A percentile compares a stretch with the other conserved stretches of the same genome.
These are phyloP conservation scores for Sciurus carolinensis DNA, from an alignment of 2,797 vertebrate species.

Conservation along the genomic window DNA sequence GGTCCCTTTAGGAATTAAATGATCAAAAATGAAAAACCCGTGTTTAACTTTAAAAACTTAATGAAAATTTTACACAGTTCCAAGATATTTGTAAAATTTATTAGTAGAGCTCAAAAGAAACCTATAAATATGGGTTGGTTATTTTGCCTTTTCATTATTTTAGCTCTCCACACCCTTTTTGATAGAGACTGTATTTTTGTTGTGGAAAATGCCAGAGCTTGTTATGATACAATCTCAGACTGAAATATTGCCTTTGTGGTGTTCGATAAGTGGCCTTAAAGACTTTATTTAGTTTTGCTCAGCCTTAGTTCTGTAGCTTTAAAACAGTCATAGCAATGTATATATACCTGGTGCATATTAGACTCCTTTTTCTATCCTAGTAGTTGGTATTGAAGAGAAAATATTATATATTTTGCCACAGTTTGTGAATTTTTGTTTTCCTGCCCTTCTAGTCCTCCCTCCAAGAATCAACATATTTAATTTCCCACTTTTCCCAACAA, in stretches of 20 bases:
- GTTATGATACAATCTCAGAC: not conserved
- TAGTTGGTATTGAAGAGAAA: conserved; percentile 18
- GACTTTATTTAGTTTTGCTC: conserved; percentile 43
- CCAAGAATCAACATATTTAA: not conserved
- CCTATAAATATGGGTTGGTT: not conserved
- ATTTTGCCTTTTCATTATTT: not conserved
- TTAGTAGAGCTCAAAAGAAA: not conserved
- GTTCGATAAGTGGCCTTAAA: conserved; percentile 75
- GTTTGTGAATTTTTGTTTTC: not conserved
- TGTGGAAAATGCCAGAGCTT: conserved; percentile 1
- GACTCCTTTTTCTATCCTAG: not conserved
- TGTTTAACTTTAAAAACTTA: conserved; percentile 45
- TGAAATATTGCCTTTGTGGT: conserved; percentile 25
- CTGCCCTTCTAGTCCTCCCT: not conserved
- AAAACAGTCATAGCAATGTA: not conserved
- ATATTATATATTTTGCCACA: not conserved
- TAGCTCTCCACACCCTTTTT: not conserved
- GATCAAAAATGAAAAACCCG: not conserved
- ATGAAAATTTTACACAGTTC: conserved; percentile 35
- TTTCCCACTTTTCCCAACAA: not conserved
- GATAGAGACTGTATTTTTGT: not conserved
- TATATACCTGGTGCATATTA: not conserved
- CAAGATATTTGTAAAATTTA: not conserved
- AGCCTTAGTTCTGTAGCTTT: conserved; percentile 39
- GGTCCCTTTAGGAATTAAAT: conserved; percentile 45